A percentile compares a stretch with the other conserved stretches of the same genome.
Evolutionary conservation across 64 coral and sea anemone species (phyloP).

Genomic region (Acropora tenuis): DNA sequence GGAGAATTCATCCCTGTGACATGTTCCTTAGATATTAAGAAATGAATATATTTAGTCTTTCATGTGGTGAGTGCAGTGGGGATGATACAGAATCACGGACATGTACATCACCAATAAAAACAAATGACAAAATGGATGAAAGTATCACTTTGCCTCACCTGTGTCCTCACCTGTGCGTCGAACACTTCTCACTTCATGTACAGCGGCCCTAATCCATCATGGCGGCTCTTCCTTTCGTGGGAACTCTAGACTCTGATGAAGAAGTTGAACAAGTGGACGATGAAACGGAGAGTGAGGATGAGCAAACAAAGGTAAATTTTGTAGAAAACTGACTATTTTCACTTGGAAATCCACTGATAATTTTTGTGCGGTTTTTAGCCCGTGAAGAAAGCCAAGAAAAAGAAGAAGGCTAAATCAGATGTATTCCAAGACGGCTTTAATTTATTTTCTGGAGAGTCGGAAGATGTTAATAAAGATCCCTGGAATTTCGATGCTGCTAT

Average conservation of each 20-base stretch:
- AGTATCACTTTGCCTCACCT: background rate
- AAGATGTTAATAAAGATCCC: background rate
- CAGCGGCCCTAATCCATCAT: slow-evolving; percentile 21
- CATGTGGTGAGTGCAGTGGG: too few relatives aligned
- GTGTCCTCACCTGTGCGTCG: background rate
- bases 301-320: slow-evolving; percentile 9
- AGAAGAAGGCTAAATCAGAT: background rate
- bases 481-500: slow-evolving; percentile 38
- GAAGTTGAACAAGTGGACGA: slow-evolving; percentile 38
- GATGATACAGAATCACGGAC: too few relatives aligned
- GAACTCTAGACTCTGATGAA: slow-evolving; percentile 46
- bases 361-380: background rate
- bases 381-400: background rate
- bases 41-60: too few relatives aligned
- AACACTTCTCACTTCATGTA: background rate
- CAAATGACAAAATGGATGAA: background rate
- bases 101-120: too few relatives aligned
- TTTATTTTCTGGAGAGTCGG: background rate
- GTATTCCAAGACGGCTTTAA: slow-evolving; percentile 10
- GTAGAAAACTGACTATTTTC: background rate
- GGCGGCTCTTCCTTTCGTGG: slow-evolving; percentile 43
- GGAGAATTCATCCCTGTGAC: too few relatives aligned
- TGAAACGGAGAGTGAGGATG: slow-evolving; percentile 31
- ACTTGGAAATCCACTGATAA: background rate
- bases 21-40: too few relatives aligned